phyloP scores from a whole-genome alignment of 2,888 invertebrate genomes.

The Lasioglossum pauxillum region DNA sequence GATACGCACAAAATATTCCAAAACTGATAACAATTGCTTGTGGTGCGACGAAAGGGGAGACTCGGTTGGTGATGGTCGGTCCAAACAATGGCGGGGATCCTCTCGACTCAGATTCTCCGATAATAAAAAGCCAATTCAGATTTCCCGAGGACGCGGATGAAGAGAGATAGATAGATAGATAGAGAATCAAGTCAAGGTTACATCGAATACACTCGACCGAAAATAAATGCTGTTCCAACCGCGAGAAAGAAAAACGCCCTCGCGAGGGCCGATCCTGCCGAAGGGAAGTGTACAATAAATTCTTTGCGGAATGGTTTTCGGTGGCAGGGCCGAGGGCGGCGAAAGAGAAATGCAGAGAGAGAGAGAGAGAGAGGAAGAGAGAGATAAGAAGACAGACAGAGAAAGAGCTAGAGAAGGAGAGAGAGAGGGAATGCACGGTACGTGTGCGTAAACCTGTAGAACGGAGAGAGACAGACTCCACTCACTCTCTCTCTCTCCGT shows the following conservation, averaged over 20 bases:
- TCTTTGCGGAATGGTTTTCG: constrained; percentile 46
- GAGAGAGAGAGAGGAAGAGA: constrained; percentile 33
- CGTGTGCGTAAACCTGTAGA: constrained; percentile 43
- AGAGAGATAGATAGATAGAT: background rate
- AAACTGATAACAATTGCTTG: background rate
- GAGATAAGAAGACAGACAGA: constrained; percentile 24
- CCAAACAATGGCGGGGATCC: background rate
- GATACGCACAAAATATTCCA: background rate
- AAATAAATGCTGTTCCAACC: constrained; percentile 9
- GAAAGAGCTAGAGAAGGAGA: constrained; percentile 26
- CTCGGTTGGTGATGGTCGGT: too few relatives aligned
- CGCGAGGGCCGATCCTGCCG: background rate
- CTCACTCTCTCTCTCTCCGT: constrained; percentile 58
- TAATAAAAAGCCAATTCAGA: constrained; percentile 9
- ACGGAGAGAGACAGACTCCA: constrained; percentile 63
- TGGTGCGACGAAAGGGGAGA: background rate
- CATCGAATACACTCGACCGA: background rate
- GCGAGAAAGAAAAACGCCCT: constrained; percentile 10
- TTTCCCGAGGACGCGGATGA: background rate
- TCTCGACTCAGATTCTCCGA: background rate
- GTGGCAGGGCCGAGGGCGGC: constrained; percentile 45
- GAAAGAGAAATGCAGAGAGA: constrained; percentile 41
- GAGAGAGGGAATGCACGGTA: constrained; percentile 43
- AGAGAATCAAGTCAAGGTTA: background rate
- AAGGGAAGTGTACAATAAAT: constrained; percentile 34